Conservation (phyloP, 2,797 vertebrate species). For the Alfaro cultratus region DNA sequence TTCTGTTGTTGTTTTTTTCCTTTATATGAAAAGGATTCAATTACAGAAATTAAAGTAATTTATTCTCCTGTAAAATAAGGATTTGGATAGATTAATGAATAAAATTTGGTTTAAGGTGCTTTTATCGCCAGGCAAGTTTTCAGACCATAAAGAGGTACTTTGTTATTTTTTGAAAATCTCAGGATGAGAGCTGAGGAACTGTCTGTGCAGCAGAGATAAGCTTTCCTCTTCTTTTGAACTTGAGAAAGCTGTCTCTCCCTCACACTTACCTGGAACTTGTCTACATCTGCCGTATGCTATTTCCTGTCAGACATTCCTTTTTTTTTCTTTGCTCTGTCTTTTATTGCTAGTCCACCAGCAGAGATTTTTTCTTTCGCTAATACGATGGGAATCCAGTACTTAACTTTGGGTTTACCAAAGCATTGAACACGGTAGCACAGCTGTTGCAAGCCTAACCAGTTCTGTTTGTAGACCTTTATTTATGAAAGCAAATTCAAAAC, state of each 20-base stretch:
- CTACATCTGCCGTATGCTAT: constrained; percentile 5
- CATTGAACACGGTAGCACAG: background rate
- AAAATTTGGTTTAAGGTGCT: constrained; percentile 2
- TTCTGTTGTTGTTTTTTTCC: background rate
- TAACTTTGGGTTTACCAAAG: background rate
- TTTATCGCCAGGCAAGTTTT: constrained; percentile 4
- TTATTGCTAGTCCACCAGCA: background rate
- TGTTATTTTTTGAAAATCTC: constrained; percentile 11
- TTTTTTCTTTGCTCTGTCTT: background rate
- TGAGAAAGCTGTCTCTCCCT: constrained; percentile 1
- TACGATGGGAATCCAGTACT: background rate
- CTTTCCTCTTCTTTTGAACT: constrained; percentile 2
- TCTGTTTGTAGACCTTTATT: background rate
- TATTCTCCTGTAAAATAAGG: background rate
- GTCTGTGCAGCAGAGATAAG: constrained; percentile 25
- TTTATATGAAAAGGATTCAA: background rate
- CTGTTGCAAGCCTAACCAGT: background rate
- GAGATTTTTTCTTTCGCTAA: background rate
- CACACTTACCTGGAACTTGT: background rate
- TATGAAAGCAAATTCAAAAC: background rate
- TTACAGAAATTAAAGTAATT: background rate
- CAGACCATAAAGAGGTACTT: background rate
- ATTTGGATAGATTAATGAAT: background rate
- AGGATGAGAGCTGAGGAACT: background rate
- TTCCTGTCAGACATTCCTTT: background rate